phyloP scores from a whole-genome alignment of 92 coral and sea anemone species.

The Metridium senile region DNA sequence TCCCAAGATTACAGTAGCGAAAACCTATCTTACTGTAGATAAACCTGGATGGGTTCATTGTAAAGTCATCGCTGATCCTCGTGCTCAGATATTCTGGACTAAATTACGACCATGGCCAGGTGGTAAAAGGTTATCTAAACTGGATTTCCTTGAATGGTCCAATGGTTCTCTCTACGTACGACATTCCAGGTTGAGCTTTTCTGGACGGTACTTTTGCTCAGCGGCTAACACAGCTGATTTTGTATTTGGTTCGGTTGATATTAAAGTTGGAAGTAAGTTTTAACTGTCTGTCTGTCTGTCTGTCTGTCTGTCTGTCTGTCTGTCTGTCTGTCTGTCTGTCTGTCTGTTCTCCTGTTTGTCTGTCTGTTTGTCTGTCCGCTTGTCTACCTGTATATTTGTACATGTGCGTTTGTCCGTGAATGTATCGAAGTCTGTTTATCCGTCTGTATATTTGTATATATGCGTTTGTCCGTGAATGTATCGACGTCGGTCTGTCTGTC shows the following conservation, averaged over 20 bases:
- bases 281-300: neutral
- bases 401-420: neutral
- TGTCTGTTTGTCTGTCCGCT: neutral
- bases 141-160: conserved; percentile 69
- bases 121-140: conserved; percentile 48
- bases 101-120: conserved; percentile 66
- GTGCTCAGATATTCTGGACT: conserved; percentile 80
- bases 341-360: neutral
- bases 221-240: conserved; percentile 82
- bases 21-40: conserved; percentile 58
- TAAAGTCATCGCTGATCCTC: conserved; percentile 75
- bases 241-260: conserved; percentile 27
- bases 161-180: conserved; percentile 81
- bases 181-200: conserved; percentile 60
- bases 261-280: conserved; percentile 73
- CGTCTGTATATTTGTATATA: neutral
- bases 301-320: neutral
- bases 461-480: neutral
- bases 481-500: neutral
- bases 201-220: conserved; percentile 70
- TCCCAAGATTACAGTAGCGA: conserved; percentile 43
- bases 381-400: neutral
- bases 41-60: conserved; percentile 78
- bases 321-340: neutral
- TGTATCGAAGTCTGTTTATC: neutral